Evolutionary conservation across 35 echinoderm and acorn worm species (phyloP).

Genomic region (Acanthaster planci): DNA sequence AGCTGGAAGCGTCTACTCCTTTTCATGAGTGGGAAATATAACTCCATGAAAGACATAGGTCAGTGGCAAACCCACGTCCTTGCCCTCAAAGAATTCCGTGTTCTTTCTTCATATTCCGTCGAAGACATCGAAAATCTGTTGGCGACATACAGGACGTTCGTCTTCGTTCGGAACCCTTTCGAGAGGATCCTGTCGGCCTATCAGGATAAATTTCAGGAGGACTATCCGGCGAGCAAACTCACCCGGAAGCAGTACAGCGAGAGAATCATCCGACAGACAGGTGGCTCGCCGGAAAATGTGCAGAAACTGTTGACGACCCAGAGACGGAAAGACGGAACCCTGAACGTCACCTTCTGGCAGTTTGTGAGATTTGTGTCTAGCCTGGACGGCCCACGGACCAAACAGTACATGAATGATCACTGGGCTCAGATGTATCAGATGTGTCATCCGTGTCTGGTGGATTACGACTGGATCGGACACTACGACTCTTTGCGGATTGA

Average conservation of each 20-base stretch:
- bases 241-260: background rate
- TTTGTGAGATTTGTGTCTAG: slow-evolving; percentile 59
- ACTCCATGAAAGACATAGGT: background rate
- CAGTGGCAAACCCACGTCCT: background rate
- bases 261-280: background rate
- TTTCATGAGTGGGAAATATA: background rate
- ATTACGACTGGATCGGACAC: slow-evolving; percentile 83
- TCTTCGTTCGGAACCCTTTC: slow-evolving; percentile 46
- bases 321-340: background rate
- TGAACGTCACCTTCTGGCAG: slow-evolving; percentile 72
- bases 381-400: background rate
- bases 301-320: background rate
- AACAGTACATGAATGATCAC: slow-evolving; percentile 42
- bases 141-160: slow-evolving; percentile 32
- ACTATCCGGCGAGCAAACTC: background rate
- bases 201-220: slow-evolving; percentile 46
- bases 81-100: background rate
- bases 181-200: slow-evolving; percentile 52
- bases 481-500: slow-evolving; percentile 81
- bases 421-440: slow-evolving; percentile 38
- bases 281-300: background rate
- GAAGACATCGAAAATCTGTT: background rate
- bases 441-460: slow-evolving; percentile 75
- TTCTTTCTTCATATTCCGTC: background rate
- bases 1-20: slow-evolving; percentile 66